Base-by-base conservation (phyloP, 2,113 vertebrate genomes). In the Oceanodroma tethys region DNA sequence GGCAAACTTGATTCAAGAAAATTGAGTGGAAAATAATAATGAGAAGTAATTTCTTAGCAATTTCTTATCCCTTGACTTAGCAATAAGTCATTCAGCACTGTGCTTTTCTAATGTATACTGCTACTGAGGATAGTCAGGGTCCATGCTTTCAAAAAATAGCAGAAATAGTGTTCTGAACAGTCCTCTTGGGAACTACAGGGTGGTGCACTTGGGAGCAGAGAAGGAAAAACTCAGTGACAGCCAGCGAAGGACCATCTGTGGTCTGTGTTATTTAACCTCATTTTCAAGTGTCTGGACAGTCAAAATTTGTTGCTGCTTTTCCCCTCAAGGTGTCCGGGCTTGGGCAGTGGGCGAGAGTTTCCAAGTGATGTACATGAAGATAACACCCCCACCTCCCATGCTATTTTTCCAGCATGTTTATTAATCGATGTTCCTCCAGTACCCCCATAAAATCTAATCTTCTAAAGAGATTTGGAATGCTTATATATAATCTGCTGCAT, bases 381-480 rank as follows among this genome's bases (percentile, higher is more conserved):
- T 38, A 58, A 10, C 62, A 9, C 19, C 87, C 36, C 23, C 6
- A 10, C 53, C 43, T 34, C 63, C 50, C 21, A 2, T 0, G 0
- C 36, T 6, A 0, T 15, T 50, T 67, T 47, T 6, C 40, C 68
- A 29, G 59, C 1, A 0, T 16, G 15, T 45, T 95, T 80, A 38
- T 81, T 87, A 74, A 43, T 81, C 10, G 5, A 0, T 36, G 68
- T 18, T 79, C 53, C 82, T 85, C 45, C 6, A 8, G 74, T 27
- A 9, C 47, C n/a, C 34, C 76, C 48, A 19, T 70, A 32, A 68
- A 84, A 68, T 32, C 52, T 68, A 89, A 92, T 92, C 93, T 91
- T 45, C 83, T 94, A 6, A 93, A 85, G 89, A 50, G 96, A 82
- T 94, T 89, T 81, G 78, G 81, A 58, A 56, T 45, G 53, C 73